Base-by-base conservation (phyloP, 2,797 vertebrate genomes). In the Neosilurus hyrtlii region DNA sequence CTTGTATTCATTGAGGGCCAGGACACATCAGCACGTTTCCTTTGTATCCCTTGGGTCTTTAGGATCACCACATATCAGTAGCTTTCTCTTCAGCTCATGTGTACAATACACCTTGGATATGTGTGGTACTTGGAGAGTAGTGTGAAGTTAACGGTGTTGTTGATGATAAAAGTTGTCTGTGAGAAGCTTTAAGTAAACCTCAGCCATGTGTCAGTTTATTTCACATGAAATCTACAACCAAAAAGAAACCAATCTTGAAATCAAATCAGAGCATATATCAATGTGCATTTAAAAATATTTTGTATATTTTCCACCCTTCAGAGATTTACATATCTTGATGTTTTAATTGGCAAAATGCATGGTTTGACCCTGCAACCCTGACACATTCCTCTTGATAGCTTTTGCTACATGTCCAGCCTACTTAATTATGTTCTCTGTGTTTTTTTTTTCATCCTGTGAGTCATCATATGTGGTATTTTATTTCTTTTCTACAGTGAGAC, bases 31-130 rank as follows among this genome's bases (percentile, higher is more conserved):
- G 86, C 26, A 1, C 56, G 76, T 86, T 88, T 87, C 79, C 86
- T 86, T 74, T 81, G 57, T 82, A 66, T 82, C 90, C 90, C 89
- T 20, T 75, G 66, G 83, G 89, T 88, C 85, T 90, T 85, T 63
- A 43, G 37, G 37, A n/a, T n/a, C 37, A 52, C 26, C 59, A 66
- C 26, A 75, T 20, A 57, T 6, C 54, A 26, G 6, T 63, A 14
- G 81, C 87, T 85, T 65, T 74, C 18, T 63, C 70, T 83, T 80
- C 68, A 79, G 82, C 84, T 85, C 52, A 52, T 37, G 59, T 73
- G 49, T 73, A 43, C 26, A n/a, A 16, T 52, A 20, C 43, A 63
- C 43, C 20, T 52, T 18, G 37, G 9, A 83, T n/a, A 79, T 54
- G 56, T n/a, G 12, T n/a, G 3, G 0, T 14, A 6, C 51, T 79